Evolutionary conservation across 2,888 invertebrate species (phyloP).

Genomic region (Oegoconia quadripuncta): DNA sequence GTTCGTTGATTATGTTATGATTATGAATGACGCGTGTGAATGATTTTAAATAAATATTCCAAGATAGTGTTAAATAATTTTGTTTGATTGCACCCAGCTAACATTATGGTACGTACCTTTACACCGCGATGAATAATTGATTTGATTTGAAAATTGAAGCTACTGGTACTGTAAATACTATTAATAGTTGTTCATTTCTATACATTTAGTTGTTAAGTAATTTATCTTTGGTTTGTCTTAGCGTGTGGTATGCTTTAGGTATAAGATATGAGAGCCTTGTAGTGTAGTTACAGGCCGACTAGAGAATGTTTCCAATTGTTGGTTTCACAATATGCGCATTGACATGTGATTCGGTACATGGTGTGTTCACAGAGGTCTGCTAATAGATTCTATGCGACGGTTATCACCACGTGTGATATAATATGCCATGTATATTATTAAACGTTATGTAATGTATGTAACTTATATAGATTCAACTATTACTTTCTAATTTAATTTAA

Average conservation of each 20-base stretch:
- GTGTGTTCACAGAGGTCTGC: constrained; percentile 25
- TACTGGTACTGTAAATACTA: constrained; percentile 61
- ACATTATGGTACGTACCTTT: neutral
- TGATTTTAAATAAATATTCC: constrained; percentile 2
- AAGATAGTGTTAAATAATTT: neutral
- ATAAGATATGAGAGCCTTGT: constrained; percentile 37
- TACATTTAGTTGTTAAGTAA: constrained; percentile 46
- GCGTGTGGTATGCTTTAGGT: constrained; percentile 37
- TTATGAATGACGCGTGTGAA: constrained; percentile 35
- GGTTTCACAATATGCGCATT: constrained; percentile 4
- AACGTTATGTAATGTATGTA: constrained; percentile 17
- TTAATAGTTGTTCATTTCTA: constrained; percentile 27
- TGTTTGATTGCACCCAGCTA: neutral
- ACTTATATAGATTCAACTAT: constrained; percentile 22
- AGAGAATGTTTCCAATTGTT: constrained; percentile 6
- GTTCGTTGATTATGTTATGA: constrained; percentile 28
- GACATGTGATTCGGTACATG: constrained; percentile 16
- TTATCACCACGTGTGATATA: constrained; percentile 28
- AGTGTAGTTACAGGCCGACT: constrained; percentile 23
- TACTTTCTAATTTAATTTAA: constrained; percentile 25
- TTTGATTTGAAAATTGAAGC: constrained; percentile 20
- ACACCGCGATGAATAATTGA: neutral
- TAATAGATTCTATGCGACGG: constrained; percentile 16
- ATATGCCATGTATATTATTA: constrained; percentile 35
- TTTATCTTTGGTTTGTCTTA: constrained; percentile 52